phyloP scores from a whole-genome alignment of 2,797 vertebrate species.

The Xyrichtys novacula region DNA sequence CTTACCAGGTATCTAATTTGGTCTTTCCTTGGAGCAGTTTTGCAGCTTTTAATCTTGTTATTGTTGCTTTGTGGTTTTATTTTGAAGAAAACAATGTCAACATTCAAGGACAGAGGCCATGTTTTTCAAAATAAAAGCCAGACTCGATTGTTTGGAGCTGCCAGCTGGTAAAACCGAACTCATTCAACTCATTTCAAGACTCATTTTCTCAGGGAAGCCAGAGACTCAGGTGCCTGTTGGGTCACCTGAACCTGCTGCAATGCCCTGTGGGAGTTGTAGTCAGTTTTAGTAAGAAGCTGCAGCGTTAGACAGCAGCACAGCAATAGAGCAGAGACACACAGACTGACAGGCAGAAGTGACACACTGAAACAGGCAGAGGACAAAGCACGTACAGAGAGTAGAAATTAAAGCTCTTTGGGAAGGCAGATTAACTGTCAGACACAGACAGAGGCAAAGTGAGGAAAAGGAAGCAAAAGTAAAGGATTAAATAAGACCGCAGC shows the following conservation, averaged over 20 bases:
- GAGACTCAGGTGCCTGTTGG: slow-evolving; percentile 64
- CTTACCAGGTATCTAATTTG: not conserved
- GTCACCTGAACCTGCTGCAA: slow-evolving; percentile 72
- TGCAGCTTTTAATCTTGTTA: slow-evolving; percentile 2
- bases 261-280: slow-evolving; percentile 62
- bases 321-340: slow-evolving; percentile 48
- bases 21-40: slow-evolving; percentile 5
- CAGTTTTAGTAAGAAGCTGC: slow-evolving; percentile 58
- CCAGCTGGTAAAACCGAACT: slow-evolving; percentile 58
- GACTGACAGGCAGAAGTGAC: slow-evolving; percentile 30
- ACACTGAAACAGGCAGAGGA: slow-evolving; percentile 24
- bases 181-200: slow-evolving; percentile 34
- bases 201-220: slow-evolving; percentile 44
- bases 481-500: slow-evolving; percentile 43
- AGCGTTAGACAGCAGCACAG: slow-evolving; percentile 57
- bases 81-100: slow-evolving; percentile 20
- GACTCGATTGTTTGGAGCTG: slow-evolving; percentile 47
- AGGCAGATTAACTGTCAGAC: slow-evolving; percentile 32
- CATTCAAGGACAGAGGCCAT: not conserved
- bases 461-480: slow-evolving; percentile 13
- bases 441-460: slow-evolving; percentile 29
- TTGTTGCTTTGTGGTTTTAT: slow-evolving; percentile 35
- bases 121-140: slow-evolving; percentile 7
- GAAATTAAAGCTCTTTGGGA: slow-evolving; percentile 1
- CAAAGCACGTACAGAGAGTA: slow-evolving; percentile 9